These are phyloP conservation scores for Creontiades dilutus DNA, from an alignment of 2,888 invertebrate genomes.

Conservation along the genomic window DNA sequence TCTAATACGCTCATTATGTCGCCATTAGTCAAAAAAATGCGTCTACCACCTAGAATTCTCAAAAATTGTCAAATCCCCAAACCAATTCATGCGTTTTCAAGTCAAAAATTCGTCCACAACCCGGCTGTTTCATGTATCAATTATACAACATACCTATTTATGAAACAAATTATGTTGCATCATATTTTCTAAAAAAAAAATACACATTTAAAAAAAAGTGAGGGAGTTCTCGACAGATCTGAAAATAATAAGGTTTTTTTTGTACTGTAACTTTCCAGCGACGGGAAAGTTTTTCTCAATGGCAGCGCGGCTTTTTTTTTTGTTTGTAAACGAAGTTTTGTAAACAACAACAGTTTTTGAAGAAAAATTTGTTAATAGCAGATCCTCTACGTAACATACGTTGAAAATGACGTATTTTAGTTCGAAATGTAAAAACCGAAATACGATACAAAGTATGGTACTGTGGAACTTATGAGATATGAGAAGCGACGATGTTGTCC, in stretches of 20 bases:
- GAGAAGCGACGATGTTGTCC: background rate
- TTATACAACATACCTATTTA: too few relatives aligned
- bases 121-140: too few relatives aligned
- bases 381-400: background rate
- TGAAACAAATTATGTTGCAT: background rate
- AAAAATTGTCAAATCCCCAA: too few relatives aligned
- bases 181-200: background rate
- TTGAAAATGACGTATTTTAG: background rate
- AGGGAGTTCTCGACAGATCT: constrained; percentile 43
- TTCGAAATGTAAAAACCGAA: too few relatives aligned
- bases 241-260: background rate
- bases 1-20: too few relatives aligned
- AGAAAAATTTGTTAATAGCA: background rate
- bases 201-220: background rate
- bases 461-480: background rate
- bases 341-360: background rate
- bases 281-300: background rate
- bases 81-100: too few relatives aligned
- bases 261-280: background rate
- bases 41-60: too few relatives aligned
- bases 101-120: too few relatives aligned
- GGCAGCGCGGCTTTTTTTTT: background rate
- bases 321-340: constrained; percentile 1
- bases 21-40: too few relatives aligned
- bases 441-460: background rate